A percentile compares a stretch with the other conserved stretches of the same genome.
Evolutionary conservation across 2,888 invertebrate species (phyloP).

Genomic region (Calliphora vomitoria): DNA sequence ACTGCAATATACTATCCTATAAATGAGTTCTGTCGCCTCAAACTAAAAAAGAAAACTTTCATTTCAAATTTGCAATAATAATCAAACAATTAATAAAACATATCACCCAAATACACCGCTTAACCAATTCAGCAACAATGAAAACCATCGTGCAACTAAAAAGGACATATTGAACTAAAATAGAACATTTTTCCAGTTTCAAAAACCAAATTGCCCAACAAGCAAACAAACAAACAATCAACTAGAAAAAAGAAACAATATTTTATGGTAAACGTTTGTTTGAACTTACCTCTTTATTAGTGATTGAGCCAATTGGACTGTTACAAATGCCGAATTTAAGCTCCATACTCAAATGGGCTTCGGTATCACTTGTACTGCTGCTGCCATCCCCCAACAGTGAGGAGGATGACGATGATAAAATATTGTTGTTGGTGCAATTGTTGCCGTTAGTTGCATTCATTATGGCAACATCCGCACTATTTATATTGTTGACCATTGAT

Average conservation of each 20-base stretch:
- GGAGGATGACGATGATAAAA: slow-evolving; percentile 66
- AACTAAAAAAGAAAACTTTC: neutral
- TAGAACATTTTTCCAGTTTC: neutral
- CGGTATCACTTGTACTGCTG: slow-evolving; percentile 78
- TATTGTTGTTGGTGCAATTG: slow-evolving; percentile 31
- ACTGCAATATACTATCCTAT: too few relatives aligned
- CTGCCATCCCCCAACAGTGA: slow-evolving; percentile 70
- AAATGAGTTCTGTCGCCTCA: too few relatives aligned
- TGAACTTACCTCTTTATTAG: slow-evolving; percentile 82
- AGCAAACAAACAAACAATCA: slow-evolving; percentile 11
- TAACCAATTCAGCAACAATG: neutral
- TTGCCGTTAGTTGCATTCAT: slow-evolving; percentile 64
- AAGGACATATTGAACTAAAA: slow-evolving; percentile 7
- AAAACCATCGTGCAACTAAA: neutral
- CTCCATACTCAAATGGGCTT: slow-evolving; percentile 80
- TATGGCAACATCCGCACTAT: slow-evolving; percentile 50
- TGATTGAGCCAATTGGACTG: slow-evolving; percentile 79
- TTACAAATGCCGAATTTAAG: slow-evolving; percentile 82
- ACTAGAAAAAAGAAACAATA: neutral
- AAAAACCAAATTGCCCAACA: slow-evolving; percentile 4
- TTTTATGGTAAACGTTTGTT: slow-evolving; percentile 36
- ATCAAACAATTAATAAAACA: slow-evolving; percentile 5
- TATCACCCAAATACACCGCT: neutral
- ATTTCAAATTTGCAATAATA: neutral
- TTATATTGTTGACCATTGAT: slow-evolving; percentile 61